Base-by-base conservation (phyloP, 2,113 vertebrate species). In the Tinamus guttatus region DNA sequence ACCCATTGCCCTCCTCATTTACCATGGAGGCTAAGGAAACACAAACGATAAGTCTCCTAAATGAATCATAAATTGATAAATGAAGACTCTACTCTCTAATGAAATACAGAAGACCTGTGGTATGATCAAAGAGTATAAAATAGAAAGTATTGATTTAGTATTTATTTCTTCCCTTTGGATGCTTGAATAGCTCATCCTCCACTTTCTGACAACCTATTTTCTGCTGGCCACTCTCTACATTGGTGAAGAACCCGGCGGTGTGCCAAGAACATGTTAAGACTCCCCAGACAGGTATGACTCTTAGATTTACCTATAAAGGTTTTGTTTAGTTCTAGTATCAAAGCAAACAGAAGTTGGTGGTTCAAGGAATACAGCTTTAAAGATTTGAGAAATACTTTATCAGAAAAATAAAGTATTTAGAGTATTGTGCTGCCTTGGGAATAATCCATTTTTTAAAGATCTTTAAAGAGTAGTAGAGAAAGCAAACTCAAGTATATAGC, bases 341-440 rank as follows among this genome's bases (percentile, higher is more conserved):
- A 51, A 75, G 4, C 1, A 68, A 89, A 47, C 3, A 10, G 0
- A 76, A 10, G 6, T 2, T 65, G 7, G 5, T 56, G 1, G 6
- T 22, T 45, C 28, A 86, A 75, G 1, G 24, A 70, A 58, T 58
- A 59, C 36, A 56, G 45, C 49, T 70, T 91, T 65, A 64, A 41
- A 62, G 52, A 34, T 14, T 69, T 77, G 16, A 81, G 13, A 69
- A 74, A 4, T 10, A 1, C 0, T 60, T 90, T 78, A 47, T 2
- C 7, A 71, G 19, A 54, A 79, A 87, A 81, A 2, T 2, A 70
- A 34, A 52, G 40, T 41, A 41, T 41, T 41, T 41, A 41, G 5
- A 28, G 0, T 4, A 36, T 67, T 84, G 49, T 65, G 3, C 2
- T 54, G 5, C 7, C 60, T 52, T 36, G 47, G 30, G 38, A 80